Base-by-base conservation (phyloP, 1,140 invertebrate genomes). In the Gryon sp. region DNA sequence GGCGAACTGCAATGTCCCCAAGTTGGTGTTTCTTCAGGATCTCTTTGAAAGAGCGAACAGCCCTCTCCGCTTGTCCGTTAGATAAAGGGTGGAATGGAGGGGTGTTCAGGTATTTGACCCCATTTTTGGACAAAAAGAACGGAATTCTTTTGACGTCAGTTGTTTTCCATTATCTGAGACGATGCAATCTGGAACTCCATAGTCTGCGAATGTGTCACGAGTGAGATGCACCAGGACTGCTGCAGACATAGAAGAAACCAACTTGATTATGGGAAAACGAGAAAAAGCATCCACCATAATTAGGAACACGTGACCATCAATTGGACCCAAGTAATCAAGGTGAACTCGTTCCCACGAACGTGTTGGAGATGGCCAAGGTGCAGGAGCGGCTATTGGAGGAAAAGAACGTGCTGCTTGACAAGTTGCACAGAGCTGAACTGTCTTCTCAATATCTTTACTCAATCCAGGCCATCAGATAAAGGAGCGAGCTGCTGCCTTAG, bases 381-480 rank as follows among this genome's bases (percentile, higher is more conserved):
- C 9, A 0, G 63, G 22, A 9, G 52, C 32, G n/a, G 34, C 28
- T n/a, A 22, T n/a, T 16, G 41, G 41, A 14, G 50, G 50, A 26
- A n/a, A n/a, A n/a, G n/a, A n/a, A n/a, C n/a, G n/a, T n/a, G n/a
- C n/a, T 24, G 43, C 28, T n/a, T 65, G 48, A 11, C 46, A 65
- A 1, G 5, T 45, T 5, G n/a, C 1, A 34, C 26, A 8, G n/a
- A 26, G 11, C 15, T 7, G 9, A n/a, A 63, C 63, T n/a, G 0
- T 30, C n/a, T 70, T 89, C 84, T 30, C 36, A 3, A 90, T 84
- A 6, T 89, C 85, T 1, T 52, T 57, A 68, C 90, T 86, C 0
- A 91, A 80, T 5, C 81, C 76, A 19, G 84, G 84, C 89, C 89
- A 91, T 81, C 83, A 91, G 1, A 88, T 72, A 48, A 86, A 85